Evolutionary conservation across 2,113 vertebrate species (phyloP), one percentile per base, ranked within the genome.

Genomic region (Zeus faber): DNA sequence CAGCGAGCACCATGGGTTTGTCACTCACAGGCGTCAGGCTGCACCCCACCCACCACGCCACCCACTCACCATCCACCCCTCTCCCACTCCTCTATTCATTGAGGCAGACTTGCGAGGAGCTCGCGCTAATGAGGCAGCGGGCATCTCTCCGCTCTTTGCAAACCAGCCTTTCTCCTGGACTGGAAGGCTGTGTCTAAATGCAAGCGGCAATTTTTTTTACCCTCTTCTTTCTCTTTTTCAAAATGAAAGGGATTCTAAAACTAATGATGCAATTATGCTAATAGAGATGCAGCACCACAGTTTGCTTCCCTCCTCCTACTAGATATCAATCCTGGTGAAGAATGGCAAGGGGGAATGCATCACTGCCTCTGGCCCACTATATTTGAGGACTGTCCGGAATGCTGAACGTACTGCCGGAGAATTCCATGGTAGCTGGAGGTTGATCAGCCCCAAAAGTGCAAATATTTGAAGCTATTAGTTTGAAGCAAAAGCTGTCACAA

Each of bases 261-360:
- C 85, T 89, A 88, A 90, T 88, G 83, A 83, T 82, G 78, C 76
- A 80, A 83, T 86, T 87, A 84, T 87, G 82, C 80, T 79, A 86
- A 86, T 87, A 49, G 47, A 9, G 62, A 81, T 49, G 14, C 27
- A 4, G 7, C 66, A 57, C 74, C 69, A 64, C 51, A 69, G 67
- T 62, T 53, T 53, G 65, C 17, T 53, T 61, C 70, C 81, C 46
- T 67, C 47, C 59, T 74, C 56, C 67, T 50, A 46, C 67, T 61
- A 67, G 70, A 79, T 73, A 77, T 79, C 73, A 75, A 79, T 72
- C 65, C 54, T 66, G 52, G 22, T 74, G 47, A 73, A 76, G 66
- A 72, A 79, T 64, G 64, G n/a, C n/a, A n/a, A n/a, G n/a, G n/a
- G n/a, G 20, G 18, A 49, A 17, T 13, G 44, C 70, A 74, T 37